Base-by-base conservation (phyloP, 2,113 vertebrate genomes). In the Psittacula cyanocephala region DNA sequence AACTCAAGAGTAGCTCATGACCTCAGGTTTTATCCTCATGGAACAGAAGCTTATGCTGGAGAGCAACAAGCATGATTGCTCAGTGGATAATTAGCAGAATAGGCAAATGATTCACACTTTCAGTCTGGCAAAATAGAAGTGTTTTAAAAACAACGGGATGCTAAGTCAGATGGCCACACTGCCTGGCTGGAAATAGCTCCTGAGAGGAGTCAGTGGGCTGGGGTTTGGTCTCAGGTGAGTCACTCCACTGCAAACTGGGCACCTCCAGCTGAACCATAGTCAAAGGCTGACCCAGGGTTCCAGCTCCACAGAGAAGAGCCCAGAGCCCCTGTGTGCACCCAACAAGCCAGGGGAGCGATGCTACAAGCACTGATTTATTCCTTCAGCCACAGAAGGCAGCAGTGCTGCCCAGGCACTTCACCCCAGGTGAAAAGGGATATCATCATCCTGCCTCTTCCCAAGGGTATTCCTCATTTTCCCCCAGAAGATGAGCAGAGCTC, bases 271-370 rank as follows among this genome's bases (percentile, higher is more conserved):
- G 20, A n/a, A 12, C 16, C 13, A 31, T 2, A 29, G 10, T 13
- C 19, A 2, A 37, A 60, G 43, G 71, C 12, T 57, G 37, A 27
- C 25, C 22, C 0, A 4, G 53, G 41, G 43, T 39, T 82, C 27
- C 72, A n/a, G 44, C 19, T 53, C 33, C 29, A 4, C 31, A 11
- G 29, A 52, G 16, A 28, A 4, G 17, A 63, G 27, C 27, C 29
- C 55, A 22, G 41, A 78, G 78, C 62, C 28, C 25, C 64, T 0
- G 0, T 1, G 3, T 22, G 11, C 37, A 29, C 29, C 17, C 50
- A 63, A n/a, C 3, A 24, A 33, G 39, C 50, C 50, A 25, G 0
- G 2, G 33, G 6, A 72, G 37, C 53, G 15, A 79, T 1, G 28
- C 41, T 27, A 17, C 35, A 8, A 11, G 62, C 49, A 17, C 0